These are phyloP conservation scores for Microcebus tavaratra DNA, from an alignment of 2,113 vertebrate genomes.

Conservation along the genomic window DNA sequence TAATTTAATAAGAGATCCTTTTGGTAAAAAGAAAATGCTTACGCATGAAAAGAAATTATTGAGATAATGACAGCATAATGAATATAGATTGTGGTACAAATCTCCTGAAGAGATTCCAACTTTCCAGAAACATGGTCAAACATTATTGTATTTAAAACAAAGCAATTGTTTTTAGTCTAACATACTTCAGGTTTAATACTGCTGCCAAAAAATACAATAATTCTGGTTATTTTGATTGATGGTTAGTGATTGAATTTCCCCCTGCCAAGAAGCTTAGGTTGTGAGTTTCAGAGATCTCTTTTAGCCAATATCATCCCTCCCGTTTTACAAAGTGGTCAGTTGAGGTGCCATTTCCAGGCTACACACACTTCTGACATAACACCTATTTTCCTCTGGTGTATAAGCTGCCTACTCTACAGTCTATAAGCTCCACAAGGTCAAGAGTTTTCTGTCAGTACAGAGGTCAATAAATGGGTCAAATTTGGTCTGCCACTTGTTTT, in stretches of 20 bases:
- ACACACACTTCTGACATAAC: neutral
- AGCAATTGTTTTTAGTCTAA: slow-evolving; percentile 35
- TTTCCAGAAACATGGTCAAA: slow-evolving; percentile 59
- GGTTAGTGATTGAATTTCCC: neutral
- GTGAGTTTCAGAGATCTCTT: neutral
- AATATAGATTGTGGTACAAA: slow-evolving; percentile 66
- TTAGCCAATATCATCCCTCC: neutral
- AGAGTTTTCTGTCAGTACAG: neutral
- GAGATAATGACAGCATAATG: slow-evolving; percentile 73
- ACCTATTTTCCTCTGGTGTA: neutral
- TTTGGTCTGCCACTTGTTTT: neutral
- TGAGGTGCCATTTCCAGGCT: neutral
- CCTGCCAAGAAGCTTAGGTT: neutral
- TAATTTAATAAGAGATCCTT: slow-evolving; percentile 67
- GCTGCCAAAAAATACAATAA: neutral
- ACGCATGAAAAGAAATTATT: slow-evolving; percentile 70
- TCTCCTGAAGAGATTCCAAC: slow-evolving; percentile 66
- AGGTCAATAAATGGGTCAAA: neutral
- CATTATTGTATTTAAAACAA: slow-evolving; percentile 32
- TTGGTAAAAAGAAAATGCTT: neutral
- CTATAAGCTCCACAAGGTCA: neutral
- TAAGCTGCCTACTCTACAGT: neutral
- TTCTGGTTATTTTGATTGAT: neutral
- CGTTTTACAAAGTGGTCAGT: neutral
- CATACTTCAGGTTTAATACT: neutral